Percentiles rank a stretch among this genome's conserved stretches.
phyloP scores from a whole-genome alignment of 2,888 invertebrate species.

The Tetragonisca angustula region DNA sequence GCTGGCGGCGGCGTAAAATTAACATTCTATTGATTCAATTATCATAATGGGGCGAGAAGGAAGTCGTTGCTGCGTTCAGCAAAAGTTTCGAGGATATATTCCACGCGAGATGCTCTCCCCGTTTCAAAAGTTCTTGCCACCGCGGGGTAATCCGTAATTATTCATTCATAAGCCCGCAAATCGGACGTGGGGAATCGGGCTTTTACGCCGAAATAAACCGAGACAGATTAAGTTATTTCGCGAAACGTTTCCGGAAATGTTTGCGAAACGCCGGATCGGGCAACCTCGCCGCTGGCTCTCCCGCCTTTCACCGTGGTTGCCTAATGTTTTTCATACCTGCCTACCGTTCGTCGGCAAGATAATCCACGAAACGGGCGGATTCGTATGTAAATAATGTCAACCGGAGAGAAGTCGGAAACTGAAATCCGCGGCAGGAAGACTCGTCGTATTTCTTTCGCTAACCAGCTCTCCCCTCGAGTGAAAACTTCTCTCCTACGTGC shows the following conservation, averaged over 20 bases:
- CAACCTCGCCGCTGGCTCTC: not conserved
- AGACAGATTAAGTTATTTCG: conserved; percentile 24
- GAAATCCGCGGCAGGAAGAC: no score
- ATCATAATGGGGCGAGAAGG: not conserved
- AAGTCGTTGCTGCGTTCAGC: not conserved
- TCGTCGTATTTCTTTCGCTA: not conserved
- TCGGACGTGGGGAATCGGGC: conserved; percentile 1
- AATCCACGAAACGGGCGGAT: not conserved
- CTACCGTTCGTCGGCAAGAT: not conserved
- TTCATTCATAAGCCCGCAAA: conserved; percentile 19
- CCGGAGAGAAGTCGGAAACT: not conserved
- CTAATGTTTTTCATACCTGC: conserved; percentile 4
- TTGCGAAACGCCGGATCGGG: conserved; percentile 13
- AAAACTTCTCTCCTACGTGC: not conserved
- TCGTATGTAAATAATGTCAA: not conserved
- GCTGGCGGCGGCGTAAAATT: not conserved
- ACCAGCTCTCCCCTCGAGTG: not conserved
- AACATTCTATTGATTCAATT: not conserved
- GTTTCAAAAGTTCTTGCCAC: not conserved
- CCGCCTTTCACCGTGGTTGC: not conserved
- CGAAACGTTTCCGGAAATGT: conserved; percentile 1
- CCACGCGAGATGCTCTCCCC: not conserved
- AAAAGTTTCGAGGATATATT: conserved; percentile 2
- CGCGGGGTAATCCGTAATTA: conserved; percentile 16
- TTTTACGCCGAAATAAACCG: conserved; percentile 17